Percentiles rank a stretch among this genome's conserved stretches.
Evolutionary conservation across 2,113 vertebrate genomes (phyloP).

Genomic region (Austrofundulus limnaeus): DNA sequence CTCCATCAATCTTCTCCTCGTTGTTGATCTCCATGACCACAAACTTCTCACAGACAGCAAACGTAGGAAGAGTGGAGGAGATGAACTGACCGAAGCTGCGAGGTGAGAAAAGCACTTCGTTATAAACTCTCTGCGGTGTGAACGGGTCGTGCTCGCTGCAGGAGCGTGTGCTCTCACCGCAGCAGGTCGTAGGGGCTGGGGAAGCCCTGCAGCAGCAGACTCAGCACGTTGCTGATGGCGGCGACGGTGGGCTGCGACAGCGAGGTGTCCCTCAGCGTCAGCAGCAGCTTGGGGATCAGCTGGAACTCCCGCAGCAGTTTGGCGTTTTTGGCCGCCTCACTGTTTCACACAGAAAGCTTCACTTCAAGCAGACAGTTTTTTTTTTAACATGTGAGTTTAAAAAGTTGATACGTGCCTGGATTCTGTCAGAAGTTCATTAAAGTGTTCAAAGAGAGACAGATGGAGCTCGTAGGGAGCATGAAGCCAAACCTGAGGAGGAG

Average conservation of each 20-base stretch:
- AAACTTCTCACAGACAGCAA: conserved; percentile 98
- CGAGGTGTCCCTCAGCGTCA: conserved; percentile 91
- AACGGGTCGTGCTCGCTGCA: not conserved
- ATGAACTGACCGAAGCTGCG: conserved; percentile 94
- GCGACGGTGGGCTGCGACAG: conserved; percentile 93
- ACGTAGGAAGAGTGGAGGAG: conserved; percentile 95
- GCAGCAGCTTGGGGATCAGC: conserved; percentile 90
- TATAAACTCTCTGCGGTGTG: too few species aligned
- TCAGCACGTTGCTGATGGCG: conserved; percentile 93
- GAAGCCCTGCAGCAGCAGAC: conserved; percentile 94
- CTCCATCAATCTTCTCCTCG: conserved; percentile 92
- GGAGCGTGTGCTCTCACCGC: conserved; percentile 74
- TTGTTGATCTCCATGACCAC: conserved; percentile 96
- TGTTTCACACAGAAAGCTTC: conserved; percentile 47
- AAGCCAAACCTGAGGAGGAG: conserved; percentile 91
- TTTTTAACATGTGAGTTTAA: not conserved
- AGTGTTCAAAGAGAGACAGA: conserved; percentile 96
- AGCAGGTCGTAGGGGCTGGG: conserved; percentile 92
- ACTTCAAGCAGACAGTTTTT: not conserved
- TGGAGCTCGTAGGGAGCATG: conserved; percentile 98
- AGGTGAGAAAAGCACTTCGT: not conserved
- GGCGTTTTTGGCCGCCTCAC: conserved; percentile 94
- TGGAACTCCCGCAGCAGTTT: conserved; percentile 96
- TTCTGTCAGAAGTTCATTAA: conserved; percentile 96
- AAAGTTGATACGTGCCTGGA: conserved; percentile 83